Base-by-base conservation (phyloP, 2,888 invertebrate species). In the Scaptomyza parva region DNA sequence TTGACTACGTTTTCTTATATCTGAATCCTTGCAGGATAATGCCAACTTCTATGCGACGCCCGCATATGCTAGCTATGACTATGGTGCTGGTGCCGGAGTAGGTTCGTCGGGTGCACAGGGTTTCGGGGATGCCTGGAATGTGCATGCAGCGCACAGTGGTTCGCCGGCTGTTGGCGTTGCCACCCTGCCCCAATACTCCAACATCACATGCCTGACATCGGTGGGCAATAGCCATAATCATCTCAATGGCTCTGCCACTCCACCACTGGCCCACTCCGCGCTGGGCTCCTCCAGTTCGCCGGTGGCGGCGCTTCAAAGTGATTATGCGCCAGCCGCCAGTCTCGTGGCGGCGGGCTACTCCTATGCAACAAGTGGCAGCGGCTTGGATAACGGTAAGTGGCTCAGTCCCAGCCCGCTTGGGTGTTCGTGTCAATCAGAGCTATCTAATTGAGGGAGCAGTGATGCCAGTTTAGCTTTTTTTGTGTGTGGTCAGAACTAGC, bases 341-440 rank as follows among this genome's bases (percentile, higher is more conserved):
- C 81, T 90, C 58, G 89, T 88, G 65, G 88, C 90, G 47, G 88
- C 89, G 51, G 89, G 86, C 59, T 91, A 91, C 70, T 89, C 90
- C 71, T 91, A 91, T 78, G 76, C 76, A 64, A 86, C 83, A 78
- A 76, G 78, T 78, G 78, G 76, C 70, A 73, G 68, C 58, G 73
- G 79, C 64, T 71, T 91, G 78, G 91, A 91, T 74, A 90, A 89
- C 76, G 91, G 91, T 91, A 89, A 91, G 91, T 89, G 76, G 76
- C 53, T n/a, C n/a, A n/a, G n/a, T n/a, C 45, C 41, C 48, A 28
- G 44, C 30, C 48, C 18, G 51, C 71, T 45, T 88, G 88, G 88
- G 88, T 87, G 86, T 88, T 77, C 88, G 65, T 54, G 86, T 88
- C 88, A 86, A 86, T 86, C 88, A 88, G 69, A 69, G 70, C 45